phyloP scores from a whole-genome alignment of 2,888 invertebrate species.

The Xestia c-nigrum region DNA sequence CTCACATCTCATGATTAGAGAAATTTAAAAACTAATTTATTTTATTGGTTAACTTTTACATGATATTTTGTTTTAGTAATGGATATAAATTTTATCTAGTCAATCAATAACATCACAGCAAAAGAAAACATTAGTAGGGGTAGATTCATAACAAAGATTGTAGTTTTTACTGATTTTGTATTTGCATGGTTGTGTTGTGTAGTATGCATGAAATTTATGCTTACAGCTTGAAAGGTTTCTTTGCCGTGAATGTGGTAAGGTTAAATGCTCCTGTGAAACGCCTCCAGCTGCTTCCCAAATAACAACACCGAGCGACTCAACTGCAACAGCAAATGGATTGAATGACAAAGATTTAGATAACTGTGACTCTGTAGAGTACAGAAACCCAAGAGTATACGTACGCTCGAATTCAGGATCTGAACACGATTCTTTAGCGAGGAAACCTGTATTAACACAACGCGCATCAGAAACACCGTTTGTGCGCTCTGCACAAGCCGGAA shows the following conservation, averaged over 20 bases:
- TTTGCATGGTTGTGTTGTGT: slow-evolving; percentile 86
- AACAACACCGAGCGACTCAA: slow-evolving; percentile 62
- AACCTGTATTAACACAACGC: slow-evolving; percentile 71
- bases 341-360: slow-evolving; percentile 65
- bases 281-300: slow-evolving; percentile 68
- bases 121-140: slow-evolving; percentile 26
- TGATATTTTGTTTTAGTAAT: background rate
- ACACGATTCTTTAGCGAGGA: slow-evolving; percentile 61
- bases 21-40: background rate
- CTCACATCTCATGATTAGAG: slow-evolving; percentile 1
- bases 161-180: slow-evolving; percentile 61
- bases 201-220: slow-evolving; percentile 91
- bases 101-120: slow-evolving; percentile 11
- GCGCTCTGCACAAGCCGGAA: slow-evolving; percentile 78
- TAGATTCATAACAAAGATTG: slow-evolving; percentile 44
- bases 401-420: slow-evolving; percentile 80
- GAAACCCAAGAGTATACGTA: slow-evolving; percentile 72
- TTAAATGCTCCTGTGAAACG: slow-evolving; percentile 91
- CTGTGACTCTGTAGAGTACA: slow-evolving; percentile 78
- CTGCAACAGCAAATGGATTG: slow-evolving; percentile 58
- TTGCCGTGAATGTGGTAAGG: slow-evolving; percentile 93
- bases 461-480: slow-evolving; percentile 82
- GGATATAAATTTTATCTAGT: background rate
- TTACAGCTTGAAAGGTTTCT: slow-evolving; percentile 94
- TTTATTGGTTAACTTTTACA: background rate